phyloP scores from a whole-genome alignment of 2,888 invertebrate species.

The Drosophila monieri region DNA sequence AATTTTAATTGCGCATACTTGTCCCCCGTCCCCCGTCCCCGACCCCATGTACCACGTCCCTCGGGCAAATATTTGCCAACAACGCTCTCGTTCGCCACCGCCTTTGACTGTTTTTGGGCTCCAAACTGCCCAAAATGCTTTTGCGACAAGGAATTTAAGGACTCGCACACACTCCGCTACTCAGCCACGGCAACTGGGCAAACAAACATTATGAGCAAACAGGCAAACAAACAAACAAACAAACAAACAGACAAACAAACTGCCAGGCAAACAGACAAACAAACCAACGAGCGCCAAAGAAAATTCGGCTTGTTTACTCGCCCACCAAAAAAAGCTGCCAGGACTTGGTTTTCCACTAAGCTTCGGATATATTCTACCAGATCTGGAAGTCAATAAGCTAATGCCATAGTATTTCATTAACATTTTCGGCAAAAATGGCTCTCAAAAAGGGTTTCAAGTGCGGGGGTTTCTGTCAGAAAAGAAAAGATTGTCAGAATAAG shows the following conservation, averaged over 20 bases:
- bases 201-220: conserved; percentile 48
- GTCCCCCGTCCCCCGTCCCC: conserved; percentile 58
- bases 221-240: conserved; percentile 54
- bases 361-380: neutral
- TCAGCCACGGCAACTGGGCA: conserved; percentile 57
- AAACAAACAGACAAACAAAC: conserved; percentile 61
- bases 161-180: conserved; percentile 26
- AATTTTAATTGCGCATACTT: conserved; percentile 83
- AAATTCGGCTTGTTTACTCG: conserved; percentile 21
- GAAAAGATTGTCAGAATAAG: too few relatives aligned
- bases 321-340: conserved; percentile 12
- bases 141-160: conserved; percentile 73
- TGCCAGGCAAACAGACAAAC: conserved; percentile 50
- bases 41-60: too few relatives aligned
- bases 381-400: neutral
- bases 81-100: conserved; percentile 66
- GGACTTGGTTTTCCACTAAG: neutral
- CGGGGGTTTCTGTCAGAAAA: too few relatives aligned
- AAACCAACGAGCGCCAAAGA: conserved; percentile 54
- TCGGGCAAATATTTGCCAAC: conserved; percentile 75
- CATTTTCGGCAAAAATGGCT: too few relatives aligned
- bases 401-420: too few relatives aligned
- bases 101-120: conserved; percentile 61
- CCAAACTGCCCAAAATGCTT: conserved; percentile 55
- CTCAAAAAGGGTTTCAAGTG: too few relatives aligned